These are phyloP conservation scores for Arnoldichthys spilopterus DNA, from an alignment of 2,797 vertebrate genomes.

Conservation along the genomic window DNA sequence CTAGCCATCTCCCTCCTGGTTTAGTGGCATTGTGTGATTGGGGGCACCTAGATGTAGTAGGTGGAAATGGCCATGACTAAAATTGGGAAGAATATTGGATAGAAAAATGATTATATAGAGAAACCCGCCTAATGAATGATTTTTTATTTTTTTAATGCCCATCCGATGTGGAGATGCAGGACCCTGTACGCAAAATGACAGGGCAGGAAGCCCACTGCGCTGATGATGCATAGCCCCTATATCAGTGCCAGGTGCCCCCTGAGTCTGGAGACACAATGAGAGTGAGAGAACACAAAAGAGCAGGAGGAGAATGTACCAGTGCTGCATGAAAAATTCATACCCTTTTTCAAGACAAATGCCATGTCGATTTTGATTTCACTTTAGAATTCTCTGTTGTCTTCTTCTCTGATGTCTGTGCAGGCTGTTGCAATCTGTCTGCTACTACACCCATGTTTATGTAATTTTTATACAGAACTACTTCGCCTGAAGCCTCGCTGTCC, in stretches of 20 bases:
- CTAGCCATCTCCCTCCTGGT: no score
- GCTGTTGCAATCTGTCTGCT: background rate
- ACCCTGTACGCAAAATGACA: conserved; percentile 24
- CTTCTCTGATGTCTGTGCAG: background rate
- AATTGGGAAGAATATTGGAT: no score
- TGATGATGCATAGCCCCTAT: conserved; percentile 9
- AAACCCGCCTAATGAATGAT: no score
- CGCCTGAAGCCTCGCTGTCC: background rate
- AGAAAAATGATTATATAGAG: no score
- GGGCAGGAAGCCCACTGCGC: conserved; percentile 20
- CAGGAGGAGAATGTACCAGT: background rate
- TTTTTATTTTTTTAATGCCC: background rate
- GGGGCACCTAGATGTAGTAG: no score
- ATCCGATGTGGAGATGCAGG: background rate
- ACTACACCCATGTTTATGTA: background rate
- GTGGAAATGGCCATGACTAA: no score
- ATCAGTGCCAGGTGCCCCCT: conserved; percentile 2
- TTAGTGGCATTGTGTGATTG: no score
- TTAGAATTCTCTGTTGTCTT: background rate
- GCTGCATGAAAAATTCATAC: background rate
- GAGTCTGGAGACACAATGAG: background rate
- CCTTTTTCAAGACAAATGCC: background rate
- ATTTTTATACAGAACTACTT: background rate
- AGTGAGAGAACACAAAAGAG: background rate
- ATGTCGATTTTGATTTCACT: background rate